Evolutionary conservation across 35 echinoderm and acorn worm genomes (phyloP).

Genomic region (Hemicentrotus pulcherrimus): DNA sequence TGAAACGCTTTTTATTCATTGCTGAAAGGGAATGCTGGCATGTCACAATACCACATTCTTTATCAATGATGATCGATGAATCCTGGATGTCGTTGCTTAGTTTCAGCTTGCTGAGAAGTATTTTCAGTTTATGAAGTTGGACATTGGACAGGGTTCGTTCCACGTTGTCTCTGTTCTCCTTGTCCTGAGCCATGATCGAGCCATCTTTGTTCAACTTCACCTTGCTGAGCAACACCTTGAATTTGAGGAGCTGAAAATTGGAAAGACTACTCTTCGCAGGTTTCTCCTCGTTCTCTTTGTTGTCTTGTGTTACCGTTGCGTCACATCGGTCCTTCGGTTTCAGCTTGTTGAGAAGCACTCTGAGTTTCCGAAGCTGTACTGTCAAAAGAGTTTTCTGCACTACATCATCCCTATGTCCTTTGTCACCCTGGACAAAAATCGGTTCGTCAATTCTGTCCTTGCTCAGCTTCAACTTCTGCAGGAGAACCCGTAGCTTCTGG

Average conservation of each 20-base stretch:
- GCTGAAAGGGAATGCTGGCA: not conserved
- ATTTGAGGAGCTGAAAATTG: not conserved
- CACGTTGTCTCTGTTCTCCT: not conserved
- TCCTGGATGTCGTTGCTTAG: not conserved
- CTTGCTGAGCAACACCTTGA: not conserved
- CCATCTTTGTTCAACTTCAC: not conserved
- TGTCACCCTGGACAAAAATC: not conserved
- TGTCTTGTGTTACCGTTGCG: not conserved
- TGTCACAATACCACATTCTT: not conserved
- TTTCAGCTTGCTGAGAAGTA: not conserved
- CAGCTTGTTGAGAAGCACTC: not conserved
- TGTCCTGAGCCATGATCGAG: not conserved
- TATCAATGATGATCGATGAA: not conserved
- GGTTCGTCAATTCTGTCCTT: not conserved
- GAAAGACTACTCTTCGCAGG: not conserved
- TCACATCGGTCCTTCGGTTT: not conserved
- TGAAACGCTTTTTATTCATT: not conserved
- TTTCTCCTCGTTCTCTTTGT: not conserved
- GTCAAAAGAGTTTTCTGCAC: not conserved
- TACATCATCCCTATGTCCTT: not conserved
- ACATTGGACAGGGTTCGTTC: not conserved
- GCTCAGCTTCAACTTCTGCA: slow-evolving; percentile 43
- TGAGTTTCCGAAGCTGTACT: not conserved
- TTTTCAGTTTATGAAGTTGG: not conserved
- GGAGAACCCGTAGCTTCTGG: not conserved